Evolutionary conservation across 2,113 vertebrate species (phyloP), one percentile per base, ranked within the genome.

Genomic region (Rynchops niger): DNA sequence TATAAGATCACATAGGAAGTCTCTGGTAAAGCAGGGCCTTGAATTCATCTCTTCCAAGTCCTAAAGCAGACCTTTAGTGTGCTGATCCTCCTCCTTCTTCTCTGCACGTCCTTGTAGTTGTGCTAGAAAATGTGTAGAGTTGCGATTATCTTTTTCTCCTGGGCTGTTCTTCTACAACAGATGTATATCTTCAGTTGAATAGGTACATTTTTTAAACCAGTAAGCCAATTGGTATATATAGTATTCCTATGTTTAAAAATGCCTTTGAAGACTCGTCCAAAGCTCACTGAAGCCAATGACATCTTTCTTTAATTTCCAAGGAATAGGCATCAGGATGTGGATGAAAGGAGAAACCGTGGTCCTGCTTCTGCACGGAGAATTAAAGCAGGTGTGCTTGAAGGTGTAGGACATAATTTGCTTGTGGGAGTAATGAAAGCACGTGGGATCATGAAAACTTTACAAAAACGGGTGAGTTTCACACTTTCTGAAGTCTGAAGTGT

Each of bases 291-390:
- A 92, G 71, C 79, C 71, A 73, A 70, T 70, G 62, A 82, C 55
- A 90, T 88, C 78, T 95, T 90, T 95, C 29, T 96, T 94, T 97
- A 73, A 93, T 93, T 96, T 95, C 58, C 67, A 3, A 40, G 47
- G 67, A 82, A 53, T 81, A 88, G 13, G 17, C 69, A 45, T 67
- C 85, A 86, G 47, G 56, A 93, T 78, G n/a, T 74, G 38, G 43
- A 86, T 49, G 65, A 86, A 78, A 92, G 83, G 61, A 72, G 47
- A 92, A 80, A 66, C 69, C 29, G 19, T 67, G 47, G 55, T 62
- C 52, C 43, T 59, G 69, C 32, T 83, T 82, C 59, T 93, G 59
- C 82, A 50, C 4, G 50, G 73, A 79, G 73, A 76, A 52, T 82
- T 82, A 52, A 43, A 52, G 12, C 43, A 82, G 40, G 6, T 16